phyloP scores from a whole-genome alignment of 92 coral and sea anemone genomes.

The Plumapathes pennacea region DNA sequence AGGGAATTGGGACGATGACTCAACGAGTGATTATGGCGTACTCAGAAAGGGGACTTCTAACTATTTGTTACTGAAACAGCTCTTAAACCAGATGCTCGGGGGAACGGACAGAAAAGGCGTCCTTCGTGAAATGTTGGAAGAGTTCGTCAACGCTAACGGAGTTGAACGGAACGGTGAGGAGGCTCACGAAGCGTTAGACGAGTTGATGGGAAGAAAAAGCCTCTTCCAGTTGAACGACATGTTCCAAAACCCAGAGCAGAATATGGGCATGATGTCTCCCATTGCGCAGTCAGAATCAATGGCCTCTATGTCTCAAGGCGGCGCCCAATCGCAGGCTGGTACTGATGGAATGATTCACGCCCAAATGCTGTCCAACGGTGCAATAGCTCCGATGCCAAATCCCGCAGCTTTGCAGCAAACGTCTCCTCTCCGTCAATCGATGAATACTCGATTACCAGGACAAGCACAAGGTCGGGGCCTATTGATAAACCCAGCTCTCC shows the following conservation, averaged over 20 bases:
- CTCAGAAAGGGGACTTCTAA: slow-evolving; percentile 38
- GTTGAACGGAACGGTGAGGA: slow-evolving; percentile 58
- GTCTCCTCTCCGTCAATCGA: no score
- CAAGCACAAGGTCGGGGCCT: no score
- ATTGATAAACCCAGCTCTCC: no score
- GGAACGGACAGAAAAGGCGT: slow-evolving; percentile 76
- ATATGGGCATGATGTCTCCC: no score
- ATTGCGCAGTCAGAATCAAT: no score
- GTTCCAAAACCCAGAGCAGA: slow-evolving; percentile 37
- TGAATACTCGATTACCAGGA: no score
- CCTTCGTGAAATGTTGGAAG: slow-evolving; percentile 84
- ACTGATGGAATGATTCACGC: no score
- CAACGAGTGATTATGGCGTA: slow-evolving; percentile 26
- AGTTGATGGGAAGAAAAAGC: slow-evolving; percentile 60
- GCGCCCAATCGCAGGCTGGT: no score
- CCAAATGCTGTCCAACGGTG: slow-evolving; percentile 34
- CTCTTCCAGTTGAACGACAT: slow-evolving; percentile 48
- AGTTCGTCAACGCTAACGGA: slow-evolving; percentile 69
- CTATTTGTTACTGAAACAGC: slow-evolving; percentile 45
- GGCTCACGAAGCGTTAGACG: slow-evolving; percentile 67
- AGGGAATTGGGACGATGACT: slow-evolving; percentile 9
- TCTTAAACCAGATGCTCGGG: slow-evolving; percentile 68
- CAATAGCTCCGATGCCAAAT: slow-evolving; percentile 25
- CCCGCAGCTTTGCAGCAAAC: no score
- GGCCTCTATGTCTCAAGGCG: no score